These are phyloP conservation scores for Balaeniceps rex DNA, from an alignment of 2,113 vertebrate species.

Conservation along the genomic window DNA sequence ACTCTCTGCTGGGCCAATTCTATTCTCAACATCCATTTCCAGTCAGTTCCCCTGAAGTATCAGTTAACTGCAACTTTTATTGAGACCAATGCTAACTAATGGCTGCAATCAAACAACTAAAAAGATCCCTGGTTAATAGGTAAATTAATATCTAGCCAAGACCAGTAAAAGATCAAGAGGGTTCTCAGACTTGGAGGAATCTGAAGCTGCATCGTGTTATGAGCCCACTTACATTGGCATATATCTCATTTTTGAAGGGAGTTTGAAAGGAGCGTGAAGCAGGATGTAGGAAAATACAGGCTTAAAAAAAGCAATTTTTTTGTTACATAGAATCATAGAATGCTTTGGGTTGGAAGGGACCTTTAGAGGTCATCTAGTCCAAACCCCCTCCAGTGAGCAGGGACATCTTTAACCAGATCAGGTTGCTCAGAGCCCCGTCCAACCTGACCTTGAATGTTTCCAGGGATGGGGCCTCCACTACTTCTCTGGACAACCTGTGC, in stretches of 20 bases:
- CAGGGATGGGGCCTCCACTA: too few species aligned
- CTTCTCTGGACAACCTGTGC: too few species aligned
- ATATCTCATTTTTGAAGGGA: background rate
- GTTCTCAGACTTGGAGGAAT: background rate
- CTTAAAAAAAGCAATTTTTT: background rate
- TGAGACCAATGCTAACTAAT: background rate
- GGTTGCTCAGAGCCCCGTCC: too few species aligned
- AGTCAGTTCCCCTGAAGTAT: background rate
- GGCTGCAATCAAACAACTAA: background rate
- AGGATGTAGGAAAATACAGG: background rate
- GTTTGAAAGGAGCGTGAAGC: background rate
- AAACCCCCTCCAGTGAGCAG: too few species aligned
- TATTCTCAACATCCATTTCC: background rate
- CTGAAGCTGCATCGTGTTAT: background rate
- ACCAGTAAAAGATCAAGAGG: background rate
- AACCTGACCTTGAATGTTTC: too few species aligned
- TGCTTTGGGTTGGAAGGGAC: too few species aligned
- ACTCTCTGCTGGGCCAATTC: background rate
- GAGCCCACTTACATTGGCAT: fast-evolving
- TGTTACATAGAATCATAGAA: background rate
- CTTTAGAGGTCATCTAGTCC: too few species aligned
- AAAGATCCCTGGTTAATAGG: background rate
- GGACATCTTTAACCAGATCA: too few species aligned
- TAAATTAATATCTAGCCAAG: background rate
- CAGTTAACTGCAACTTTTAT: background rate